phyloP scores from a whole-genome alignment of 2,888 invertebrate species.

The Andrena camellia region DNA sequence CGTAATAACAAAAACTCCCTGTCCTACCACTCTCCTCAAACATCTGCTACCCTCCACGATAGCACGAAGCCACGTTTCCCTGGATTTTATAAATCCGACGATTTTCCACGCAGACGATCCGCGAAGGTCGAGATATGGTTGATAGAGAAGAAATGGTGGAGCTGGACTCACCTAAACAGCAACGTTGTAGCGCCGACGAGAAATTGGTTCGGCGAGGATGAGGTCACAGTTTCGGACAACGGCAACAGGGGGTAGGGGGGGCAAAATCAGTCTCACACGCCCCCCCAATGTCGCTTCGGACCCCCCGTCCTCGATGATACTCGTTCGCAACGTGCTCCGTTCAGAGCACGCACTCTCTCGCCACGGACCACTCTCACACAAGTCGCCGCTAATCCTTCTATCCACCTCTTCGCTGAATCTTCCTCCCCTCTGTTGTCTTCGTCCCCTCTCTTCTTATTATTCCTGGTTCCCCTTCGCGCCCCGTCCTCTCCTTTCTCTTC shows the following conservation, averaged over 20 bases:
- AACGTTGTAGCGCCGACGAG: constrained; percentile 56
- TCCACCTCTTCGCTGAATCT: neutral
- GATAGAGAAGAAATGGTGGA: neutral
- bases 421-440: neutral
- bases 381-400: constrained; percentile 25
- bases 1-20: constrained; percentile 39
- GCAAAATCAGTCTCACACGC: constrained; percentile 74
- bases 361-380: constrained; percentile 54
- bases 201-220: constrained; percentile 40
- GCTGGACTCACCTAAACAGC: constrained; percentile 63
- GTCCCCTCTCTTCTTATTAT: neutral
- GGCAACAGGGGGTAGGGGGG: constrained; percentile 63
- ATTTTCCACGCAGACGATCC: neutral
- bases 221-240: constrained; percentile 43
- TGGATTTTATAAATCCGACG: constrained; percentile 8
- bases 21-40: neutral
- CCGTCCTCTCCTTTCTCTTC: neutral
- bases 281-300: constrained; percentile 70
- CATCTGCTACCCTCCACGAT: neutral
- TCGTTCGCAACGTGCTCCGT: constrained; percentile 52
- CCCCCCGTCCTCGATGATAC: constrained; percentile 58
- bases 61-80: constrained; percentile 8
- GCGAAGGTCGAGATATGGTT: no score
- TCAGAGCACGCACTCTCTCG: constrained; percentile 53
- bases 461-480: neutral